Evolutionary conservation across 2,888 invertebrate genomes (phyloP).

Genomic region (Erebia aethiops): DNA sequence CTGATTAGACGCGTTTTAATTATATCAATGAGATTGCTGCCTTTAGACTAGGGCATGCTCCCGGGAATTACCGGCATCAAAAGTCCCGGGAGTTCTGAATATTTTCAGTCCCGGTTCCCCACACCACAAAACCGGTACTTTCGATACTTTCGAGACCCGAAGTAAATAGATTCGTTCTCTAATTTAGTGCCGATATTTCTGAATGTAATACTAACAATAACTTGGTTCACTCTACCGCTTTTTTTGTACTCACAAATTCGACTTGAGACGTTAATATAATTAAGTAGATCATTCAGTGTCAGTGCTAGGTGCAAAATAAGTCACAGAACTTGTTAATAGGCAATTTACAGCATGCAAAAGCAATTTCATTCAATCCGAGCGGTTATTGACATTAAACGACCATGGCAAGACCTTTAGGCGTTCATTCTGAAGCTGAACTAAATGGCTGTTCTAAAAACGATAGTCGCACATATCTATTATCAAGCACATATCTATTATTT

Average conservation of each 20-base stretch:
- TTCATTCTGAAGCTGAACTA: background rate
- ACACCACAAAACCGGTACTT: too few relatives aligned
- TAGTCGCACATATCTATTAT: background rate
- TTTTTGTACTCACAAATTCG: too few relatives aligned
- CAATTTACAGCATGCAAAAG: conserved; percentile 24
- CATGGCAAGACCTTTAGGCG: conserved; percentile 9
- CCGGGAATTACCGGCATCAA: too few relatives aligned
- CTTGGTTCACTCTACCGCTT: too few relatives aligned
- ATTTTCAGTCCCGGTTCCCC: too few relatives aligned
- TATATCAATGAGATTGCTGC: background rate
- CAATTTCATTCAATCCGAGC: conserved; percentile 18
- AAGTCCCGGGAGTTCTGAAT: too few relatives aligned
- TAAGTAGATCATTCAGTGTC: background rate
- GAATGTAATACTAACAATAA: too few relatives aligned
- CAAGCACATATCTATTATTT: background rate
- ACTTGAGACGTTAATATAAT: background rate
- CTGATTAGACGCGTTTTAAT: background rate
- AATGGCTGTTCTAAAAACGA: background rate
- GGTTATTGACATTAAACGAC: conserved; percentile 22
- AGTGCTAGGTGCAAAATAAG: background rate
- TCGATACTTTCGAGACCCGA: too few relatives aligned
- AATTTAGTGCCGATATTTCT: too few relatives aligned
- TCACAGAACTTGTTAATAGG: conserved; percentile 6
- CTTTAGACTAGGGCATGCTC: too few relatives aligned
- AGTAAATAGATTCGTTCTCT: too few relatives aligned